These are phyloP conservation scores for Tuta absoluta DNA, from an alignment of 2,888 invertebrate genomes.

Conservation along the genomic window DNA sequence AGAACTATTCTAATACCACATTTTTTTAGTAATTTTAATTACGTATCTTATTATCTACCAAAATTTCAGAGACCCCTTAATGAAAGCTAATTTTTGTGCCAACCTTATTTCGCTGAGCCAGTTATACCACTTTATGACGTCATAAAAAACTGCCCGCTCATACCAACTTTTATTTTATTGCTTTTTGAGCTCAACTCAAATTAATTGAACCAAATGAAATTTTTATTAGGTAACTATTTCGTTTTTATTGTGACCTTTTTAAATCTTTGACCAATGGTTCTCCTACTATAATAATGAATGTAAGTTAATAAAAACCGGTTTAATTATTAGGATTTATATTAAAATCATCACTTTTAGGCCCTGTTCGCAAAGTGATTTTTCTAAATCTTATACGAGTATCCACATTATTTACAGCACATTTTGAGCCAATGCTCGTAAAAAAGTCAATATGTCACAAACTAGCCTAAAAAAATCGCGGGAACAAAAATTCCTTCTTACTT, in stretches of 20 bases:
- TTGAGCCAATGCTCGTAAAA: too few relatives aligned
- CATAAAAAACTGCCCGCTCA: conserved; percentile 5
- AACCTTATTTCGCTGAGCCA: not conserved
- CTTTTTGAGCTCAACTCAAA: conserved; percentile 2
- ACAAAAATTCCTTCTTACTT: too few relatives aligned
- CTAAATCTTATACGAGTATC: too few relatives aligned
- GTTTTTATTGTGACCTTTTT: not conserved
- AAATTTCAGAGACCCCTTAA: not conserved
- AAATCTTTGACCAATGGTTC: not conserved
- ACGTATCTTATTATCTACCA: not conserved
- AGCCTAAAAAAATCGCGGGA: too few relatives aligned
- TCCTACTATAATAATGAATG: too few relatives aligned
- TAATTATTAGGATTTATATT: too few relatives aligned
- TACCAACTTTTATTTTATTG: conserved; percentile 10
- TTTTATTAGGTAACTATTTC: not conserved
- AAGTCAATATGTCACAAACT: too few relatives aligned
- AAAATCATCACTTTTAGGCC: too few relatives aligned
- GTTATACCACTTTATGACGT: conserved; percentile 4
- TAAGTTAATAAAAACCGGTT: too few relatives aligned
- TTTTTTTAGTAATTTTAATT: not conserved
- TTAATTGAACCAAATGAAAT: not conserved
- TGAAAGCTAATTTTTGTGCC: not conserved
- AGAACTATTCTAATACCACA: not conserved
- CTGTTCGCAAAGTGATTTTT: too few relatives aligned
- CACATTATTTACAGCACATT: too few relatives aligned